Conservation (phyloP, 2,888 invertebrate species). For the Dryococelus australis region DNA sequence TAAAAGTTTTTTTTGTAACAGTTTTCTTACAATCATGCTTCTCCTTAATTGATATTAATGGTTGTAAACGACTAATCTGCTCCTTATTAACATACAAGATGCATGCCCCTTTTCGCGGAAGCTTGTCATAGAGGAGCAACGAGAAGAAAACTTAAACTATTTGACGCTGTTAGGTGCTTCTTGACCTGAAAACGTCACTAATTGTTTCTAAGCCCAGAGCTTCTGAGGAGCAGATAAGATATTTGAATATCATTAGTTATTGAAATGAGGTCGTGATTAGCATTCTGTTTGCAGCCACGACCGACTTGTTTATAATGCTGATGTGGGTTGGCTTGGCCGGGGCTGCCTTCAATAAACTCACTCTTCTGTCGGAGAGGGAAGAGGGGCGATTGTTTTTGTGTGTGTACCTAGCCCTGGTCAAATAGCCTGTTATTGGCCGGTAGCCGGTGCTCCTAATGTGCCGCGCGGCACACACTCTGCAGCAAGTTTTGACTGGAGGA, state of each 20-base stretch:
- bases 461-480: not conserved
- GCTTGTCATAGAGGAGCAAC: not conserved
- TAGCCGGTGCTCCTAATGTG: not conserved
- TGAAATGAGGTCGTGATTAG: constrained; percentile 1
- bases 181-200: not conserved
- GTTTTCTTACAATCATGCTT: too few relatives aligned
- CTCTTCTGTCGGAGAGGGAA: not conserved
- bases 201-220: constrained; percentile 4
- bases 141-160: not conserved
- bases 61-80: too few relatives aligned
- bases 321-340: not conserved
- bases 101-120: not conserved
- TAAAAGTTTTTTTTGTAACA: too few relatives aligned
- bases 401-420: not conserved
- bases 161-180: not conserved
- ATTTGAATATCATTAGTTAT: constrained; percentile 16
- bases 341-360: constrained; percentile 7
- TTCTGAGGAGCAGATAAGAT: not conserved
- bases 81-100: not conserved
- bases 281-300: not conserved
- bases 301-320: not conserved
- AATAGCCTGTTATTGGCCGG: constrained; percentile 16
- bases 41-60: too few relatives aligned
- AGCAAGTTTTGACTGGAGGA: not conserved
- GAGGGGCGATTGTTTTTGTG: not conserved